Percentiles rank a stretch among this genome's conserved stretches.
Conservation (phyloP, 2,888 invertebrate species). For the Panopea generosa region DNA sequence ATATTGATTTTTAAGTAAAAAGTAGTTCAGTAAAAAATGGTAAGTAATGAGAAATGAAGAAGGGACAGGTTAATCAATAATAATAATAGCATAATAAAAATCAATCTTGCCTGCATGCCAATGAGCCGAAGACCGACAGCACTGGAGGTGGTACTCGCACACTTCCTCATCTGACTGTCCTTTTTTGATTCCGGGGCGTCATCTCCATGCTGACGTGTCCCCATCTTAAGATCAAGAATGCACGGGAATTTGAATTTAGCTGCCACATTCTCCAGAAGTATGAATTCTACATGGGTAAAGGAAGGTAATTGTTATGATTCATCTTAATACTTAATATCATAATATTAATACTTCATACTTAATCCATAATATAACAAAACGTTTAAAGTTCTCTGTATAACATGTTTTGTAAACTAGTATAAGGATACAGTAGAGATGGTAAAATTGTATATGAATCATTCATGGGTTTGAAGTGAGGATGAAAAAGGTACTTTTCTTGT, state of each 20-base stretch:
- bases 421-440: too few species aligned
- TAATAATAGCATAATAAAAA: too few species aligned
- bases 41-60: too few species aligned
- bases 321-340: not conserved
- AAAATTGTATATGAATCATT: too few species aligned
- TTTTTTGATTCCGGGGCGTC: constrained; percentile 86
- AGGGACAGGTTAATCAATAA: too few species aligned
- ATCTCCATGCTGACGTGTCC: constrained; percentile 87
- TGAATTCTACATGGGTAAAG: constrained; percentile 75
- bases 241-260: constrained; percentile 87
- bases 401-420: too few species aligned
- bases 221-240: constrained; percentile 88
- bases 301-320: not conserved
- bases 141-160: constrained; percentile 86
- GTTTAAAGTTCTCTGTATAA: too few species aligned
- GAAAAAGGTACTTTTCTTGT: too few species aligned
- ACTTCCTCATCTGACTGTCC: constrained; percentile 86
- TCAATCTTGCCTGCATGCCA: constrained; percentile 86
- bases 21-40: too few species aligned
- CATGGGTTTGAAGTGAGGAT: too few species aligned
- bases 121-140: constrained; percentile 87
- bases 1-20: too few species aligned
- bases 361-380: too few species aligned
- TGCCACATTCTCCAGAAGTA: constrained; percentile 88
- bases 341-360: not conserved